Evolutionary conservation across 2,797 vertebrate species (phyloP).

Genomic region (Ataeniobius toweri): DNA sequence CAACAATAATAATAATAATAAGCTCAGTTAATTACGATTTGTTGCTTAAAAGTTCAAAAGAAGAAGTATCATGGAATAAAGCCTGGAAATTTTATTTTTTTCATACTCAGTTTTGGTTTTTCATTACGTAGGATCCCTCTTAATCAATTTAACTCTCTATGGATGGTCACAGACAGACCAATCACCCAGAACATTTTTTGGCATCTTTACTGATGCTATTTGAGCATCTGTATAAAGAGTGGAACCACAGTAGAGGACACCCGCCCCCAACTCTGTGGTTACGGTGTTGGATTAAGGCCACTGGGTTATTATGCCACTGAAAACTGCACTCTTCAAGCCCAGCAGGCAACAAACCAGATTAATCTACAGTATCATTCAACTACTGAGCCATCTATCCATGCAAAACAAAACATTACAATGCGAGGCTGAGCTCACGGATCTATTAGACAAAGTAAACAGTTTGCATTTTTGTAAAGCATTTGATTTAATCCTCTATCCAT

Average conservation of each 20-base stretch:
- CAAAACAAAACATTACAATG: conserved; percentile 25
- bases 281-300: conserved; percentile 74
- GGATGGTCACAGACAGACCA: not conserved
- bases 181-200: conserved; percentile 5
- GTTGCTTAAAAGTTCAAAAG: not conserved
- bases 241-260: conserved; percentile 43
- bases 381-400: conserved; percentile 24
- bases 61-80: not conserved
- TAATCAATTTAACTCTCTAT: not conserved
- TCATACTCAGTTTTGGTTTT: not conserved
- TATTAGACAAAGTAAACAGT: conserved; percentile 19
- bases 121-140: not conserved
- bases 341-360: conserved; percentile 59
- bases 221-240: conserved; percentile 24
- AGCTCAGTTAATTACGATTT: not conserved
- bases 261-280: conserved; percentile 34
- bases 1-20: not conserved
- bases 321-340: conserved; percentile 53
- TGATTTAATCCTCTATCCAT: conserved; percentile 3
- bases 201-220: conserved; percentile 9
- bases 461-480: not conserved
- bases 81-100: not conserved
- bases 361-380: conserved; percentile 46
- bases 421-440: not conserved
- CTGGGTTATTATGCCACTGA: conserved; percentile 73